Evolutionary conservation across 2,113 vertebrate species (phyloP), one percentile per base, ranked within the genome.

Genomic region (Willisornis vidua): DNA sequence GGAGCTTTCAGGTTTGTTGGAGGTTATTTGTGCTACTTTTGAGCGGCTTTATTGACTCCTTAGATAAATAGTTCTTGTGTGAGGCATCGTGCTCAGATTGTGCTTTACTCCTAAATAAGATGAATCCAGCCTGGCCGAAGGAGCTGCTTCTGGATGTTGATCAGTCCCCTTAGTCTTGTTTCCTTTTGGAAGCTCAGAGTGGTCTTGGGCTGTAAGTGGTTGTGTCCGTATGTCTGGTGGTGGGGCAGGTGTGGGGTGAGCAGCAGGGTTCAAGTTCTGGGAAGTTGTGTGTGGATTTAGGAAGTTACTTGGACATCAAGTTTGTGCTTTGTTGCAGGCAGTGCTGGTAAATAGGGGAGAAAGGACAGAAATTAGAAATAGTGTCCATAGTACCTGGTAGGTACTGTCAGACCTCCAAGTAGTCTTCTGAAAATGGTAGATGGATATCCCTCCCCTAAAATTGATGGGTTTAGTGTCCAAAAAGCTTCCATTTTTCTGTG

Each of bases 41-140:
- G 89, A 92, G 43, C 5, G 48, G 24, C 67, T 89, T 16, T 74
- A 3, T 79, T 82, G 79, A n/a, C 58, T 81, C 16, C 24, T 19
- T 49, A 19, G 58, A 62, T 85, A 89, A 89, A 82, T 70, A 93
- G 63, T 31, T 75, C 71, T 89, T 92, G 72, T 13, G 8, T 93
- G 73, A 88, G 70, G 9, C 82, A 23, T 67, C 48, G 0, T 25
- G 1, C 71, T 94, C 52, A 14, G 62, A 7, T 51, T 52, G 68
- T 3, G 13, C 77, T 94, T 93, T 84, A 11, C 25, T 91, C 68
- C 63, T 51, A 65, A 79, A 76, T 86, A 75, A 52, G 71, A 63
- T 37, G 48, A 33, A 66, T 91, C 79, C 16, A 81, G 45, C 41
- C 28, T 70, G 80, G 29, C 51, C 0, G 6, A 46, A 45, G 61